phyloP scores from a whole-genome alignment of 2,797 vertebrate genomes.

The Rhabdomys pumilio region DNA sequence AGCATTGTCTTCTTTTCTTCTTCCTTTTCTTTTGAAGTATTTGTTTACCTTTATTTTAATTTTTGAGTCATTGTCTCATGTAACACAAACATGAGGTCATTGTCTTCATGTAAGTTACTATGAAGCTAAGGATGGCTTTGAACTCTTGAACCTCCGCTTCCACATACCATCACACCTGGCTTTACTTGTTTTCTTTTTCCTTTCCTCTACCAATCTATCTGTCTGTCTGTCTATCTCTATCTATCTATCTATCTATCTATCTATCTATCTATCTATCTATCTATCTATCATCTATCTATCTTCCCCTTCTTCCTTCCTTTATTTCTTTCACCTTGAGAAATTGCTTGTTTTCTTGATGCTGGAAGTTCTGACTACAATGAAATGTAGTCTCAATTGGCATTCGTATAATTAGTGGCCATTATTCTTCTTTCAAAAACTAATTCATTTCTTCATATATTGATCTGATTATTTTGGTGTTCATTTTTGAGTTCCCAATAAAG shows the following conservation, averaged over 20 bases:
- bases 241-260: no score
- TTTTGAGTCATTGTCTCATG: not conserved
- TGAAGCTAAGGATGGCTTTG: not conserved
- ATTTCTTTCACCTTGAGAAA: not conserved
- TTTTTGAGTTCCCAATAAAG: not conserved
- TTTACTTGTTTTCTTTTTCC: not conserved
- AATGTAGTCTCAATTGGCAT: not conserved
- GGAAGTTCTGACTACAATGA: not conserved
- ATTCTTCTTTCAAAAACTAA: not conserved
- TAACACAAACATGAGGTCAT: not conserved
- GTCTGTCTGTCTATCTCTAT: no score
- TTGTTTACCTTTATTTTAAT: not conserved
- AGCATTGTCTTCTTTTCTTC: no score
- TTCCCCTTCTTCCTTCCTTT: not conserved
- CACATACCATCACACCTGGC: not conserved
- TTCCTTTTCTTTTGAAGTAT: not conserved
- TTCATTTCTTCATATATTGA: not conserved
- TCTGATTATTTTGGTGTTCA: not conserved
- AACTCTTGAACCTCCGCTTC: not conserved
- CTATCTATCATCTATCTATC: no score
- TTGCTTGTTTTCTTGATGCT: not conserved
- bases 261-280: no score
- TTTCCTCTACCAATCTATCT: no score
- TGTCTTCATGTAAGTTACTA: not conserved
- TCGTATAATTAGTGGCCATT: not conserved